Percentiles rank a stretch among this genome's conserved stretches.
Evolutionary conservation across 2,888 invertebrate genomes (phyloP).

Genomic region (Malacosoma neustria): DNA sequence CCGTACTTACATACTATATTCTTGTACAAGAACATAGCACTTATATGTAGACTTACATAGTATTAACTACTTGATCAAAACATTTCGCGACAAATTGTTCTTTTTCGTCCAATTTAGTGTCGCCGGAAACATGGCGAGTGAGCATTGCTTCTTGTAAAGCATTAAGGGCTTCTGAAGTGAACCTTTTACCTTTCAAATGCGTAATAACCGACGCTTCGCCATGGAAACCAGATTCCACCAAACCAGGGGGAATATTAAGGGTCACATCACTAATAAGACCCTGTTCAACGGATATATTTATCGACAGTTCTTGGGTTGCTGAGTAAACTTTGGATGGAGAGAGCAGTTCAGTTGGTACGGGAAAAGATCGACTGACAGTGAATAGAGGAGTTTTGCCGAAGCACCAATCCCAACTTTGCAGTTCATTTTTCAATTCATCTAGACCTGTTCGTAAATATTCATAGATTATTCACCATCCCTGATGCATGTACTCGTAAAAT

Average conservation of each 20-base stretch:
- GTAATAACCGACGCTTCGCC: slow-evolving; percentile 80
- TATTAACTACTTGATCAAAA: slow-evolving; percentile 77
- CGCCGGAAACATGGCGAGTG: slow-evolving; percentile 40
- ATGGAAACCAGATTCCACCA: slow-evolving; percentile 74
- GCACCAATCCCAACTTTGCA: slow-evolving; percentile 91
- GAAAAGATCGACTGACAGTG: slow-evolving; percentile 79
- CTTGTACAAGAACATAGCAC: too few species aligned
- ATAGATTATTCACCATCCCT: background rate
- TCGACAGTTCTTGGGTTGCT: slow-evolving; percentile 68
- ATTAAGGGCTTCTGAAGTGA: slow-evolving; percentile 77
- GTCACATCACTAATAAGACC: slow-evolving; percentile 80
- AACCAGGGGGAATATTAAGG: slow-evolving; percentile 76
- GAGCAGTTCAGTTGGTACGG: slow-evolving; percentile 71
- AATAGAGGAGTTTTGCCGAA: slow-evolving; percentile 92
- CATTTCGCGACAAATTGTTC: slow-evolving; percentile 78
- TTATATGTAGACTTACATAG: slow-evolving; percentile 36
- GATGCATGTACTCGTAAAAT: too few species aligned
- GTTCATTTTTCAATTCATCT: slow-evolving; percentile 78
- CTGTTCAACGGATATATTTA: slow-evolving; percentile 78
- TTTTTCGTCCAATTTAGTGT: slow-evolving; percentile 63
- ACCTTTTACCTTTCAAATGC: slow-evolving; percentile 78
- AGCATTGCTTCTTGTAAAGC: slow-evolving; percentile 74
- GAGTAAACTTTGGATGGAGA: slow-evolving; percentile 48
- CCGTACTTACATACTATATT: too few species aligned
- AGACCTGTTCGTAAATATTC: slow-evolving; percentile 69